Base-by-base conservation (phyloP, 1,140 invertebrate genomes). In the Colletes gigas region DNA sequence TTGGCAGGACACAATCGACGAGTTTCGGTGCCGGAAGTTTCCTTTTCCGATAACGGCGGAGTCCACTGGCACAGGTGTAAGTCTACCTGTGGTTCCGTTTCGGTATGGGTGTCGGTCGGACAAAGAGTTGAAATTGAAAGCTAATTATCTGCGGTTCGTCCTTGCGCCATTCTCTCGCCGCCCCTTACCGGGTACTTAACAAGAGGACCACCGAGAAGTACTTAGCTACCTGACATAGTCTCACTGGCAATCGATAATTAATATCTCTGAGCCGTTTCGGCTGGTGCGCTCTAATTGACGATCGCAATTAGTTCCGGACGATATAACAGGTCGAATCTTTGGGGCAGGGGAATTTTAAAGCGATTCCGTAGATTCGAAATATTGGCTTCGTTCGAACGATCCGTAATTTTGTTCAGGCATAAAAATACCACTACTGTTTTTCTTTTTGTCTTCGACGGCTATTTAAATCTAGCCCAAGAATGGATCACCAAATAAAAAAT, bases 281-380 rank as follows among this genome's bases (percentile, higher is more conserved):
- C 70, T 69, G 79, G 86, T 88, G 86, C 67, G 73, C 88, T 84
- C 86, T 91, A 92, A 92, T 92, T 91, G 89, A 90, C 88, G 88
- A 90, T 90, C 55, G 86, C 88, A 88, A 92, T 92, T 92, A 92
- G 92, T 92, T 92, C 87, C 90, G 84, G 88, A 82, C 87, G 88
- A 91, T 90, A 89, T 89, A 89, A 60, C 86, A 82, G 59, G 82
- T 70, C 81, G 82, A 83, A 89, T 87, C 82, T 77, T 30, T 30
- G 30, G 30, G 30, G 30, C 30, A 30, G 30, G 30, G 30, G 30
- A 30, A 30, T 30, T 30, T 39, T 60, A 63, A 68, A 82, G 62
- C 63, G 62, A 76, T 83, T 71, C 62, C 44, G 55, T 30, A 30
- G 30, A 30, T 30, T 30, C 30, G 30, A 12, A 63, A 62, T 44